These are phyloP conservation scores for Nymphalis polychloros DNA, from an alignment of 2,888 invertebrate genomes.

Conservation along the genomic window DNA sequence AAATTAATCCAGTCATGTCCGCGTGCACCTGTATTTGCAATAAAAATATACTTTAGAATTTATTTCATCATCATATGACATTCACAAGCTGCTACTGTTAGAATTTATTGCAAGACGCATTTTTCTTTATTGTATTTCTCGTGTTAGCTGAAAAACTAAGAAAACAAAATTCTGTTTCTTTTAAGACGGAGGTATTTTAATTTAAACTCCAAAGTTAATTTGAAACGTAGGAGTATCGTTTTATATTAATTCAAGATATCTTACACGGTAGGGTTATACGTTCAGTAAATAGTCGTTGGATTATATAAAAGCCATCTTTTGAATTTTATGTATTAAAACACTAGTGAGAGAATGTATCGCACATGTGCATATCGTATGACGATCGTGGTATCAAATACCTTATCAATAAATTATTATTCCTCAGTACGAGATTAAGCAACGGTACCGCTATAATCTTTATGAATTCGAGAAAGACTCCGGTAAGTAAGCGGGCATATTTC, in stretches of 20 bases:
- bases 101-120: too few relatives aligned
- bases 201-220: too few relatives aligned
- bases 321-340: neutral
- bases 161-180: too few relatives aligned
- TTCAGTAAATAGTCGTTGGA: neutral
- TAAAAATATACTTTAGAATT: too few relatives aligned
- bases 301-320: neutral
- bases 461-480: constrained; percentile 49
- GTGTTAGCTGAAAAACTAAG: too few relatives aligned
- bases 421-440: constrained; percentile 14
- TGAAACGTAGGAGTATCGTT: too few relatives aligned
- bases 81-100: too few relatives aligned
- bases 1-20: too few relatives aligned
- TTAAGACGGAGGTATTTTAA: too few relatives aligned
- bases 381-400: constrained; percentile 8
- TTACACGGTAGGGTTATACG: neutral
- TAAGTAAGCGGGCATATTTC: constrained; percentile 59
- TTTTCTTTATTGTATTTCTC: too few relatives aligned
- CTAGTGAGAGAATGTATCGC: neutral
- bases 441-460: constrained; percentile 49
- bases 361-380: neutral
- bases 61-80: too few relatives aligned
- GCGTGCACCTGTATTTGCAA: too few relatives aligned
- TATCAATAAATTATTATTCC: constrained; percentile 14
- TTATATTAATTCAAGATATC: neutral